Evolutionary conservation across 2,113 vertebrate genomes (phyloP).

Genomic region (Herpetotheres cachinnans): DNA sequence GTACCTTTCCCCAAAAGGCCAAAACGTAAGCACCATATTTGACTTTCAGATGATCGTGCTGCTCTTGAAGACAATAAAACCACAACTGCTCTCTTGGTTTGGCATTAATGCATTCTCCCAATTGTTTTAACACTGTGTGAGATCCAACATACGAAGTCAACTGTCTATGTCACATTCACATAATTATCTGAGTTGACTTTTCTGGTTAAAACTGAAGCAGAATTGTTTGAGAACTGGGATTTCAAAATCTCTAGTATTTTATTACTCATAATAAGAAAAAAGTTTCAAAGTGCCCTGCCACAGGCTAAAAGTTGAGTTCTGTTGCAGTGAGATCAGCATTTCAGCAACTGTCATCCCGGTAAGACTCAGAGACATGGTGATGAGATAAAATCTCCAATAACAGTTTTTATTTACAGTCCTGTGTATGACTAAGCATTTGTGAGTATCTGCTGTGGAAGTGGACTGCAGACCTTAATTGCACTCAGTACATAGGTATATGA

Average conservation of each 20-base stretch:
- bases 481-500: not conserved
- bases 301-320: not conserved
- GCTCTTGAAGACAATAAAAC: not conserved
- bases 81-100: not conserved
- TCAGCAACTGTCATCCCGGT: not conserved
- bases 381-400: not conserved
- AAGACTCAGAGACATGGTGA: not conserved
- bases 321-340: not conserved
- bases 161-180: not conserved
- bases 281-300: not conserved
- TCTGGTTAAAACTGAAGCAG: not conserved
- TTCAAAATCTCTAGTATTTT: not conserved
- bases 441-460: not conserved
- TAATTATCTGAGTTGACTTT: not conserved
- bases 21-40: not conserved
- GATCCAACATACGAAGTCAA: not conserved
- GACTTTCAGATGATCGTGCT: constrained; percentile 5
- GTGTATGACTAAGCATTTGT: not conserved
- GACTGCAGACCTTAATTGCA: not conserved
- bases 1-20: not conserved
- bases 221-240: not conserved
- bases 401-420: not conserved
- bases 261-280: not conserved
- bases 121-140: not conserved
- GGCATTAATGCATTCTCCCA: not conserved